Evolutionary conservation across 2,113 vertebrate species (phyloP).

Genomic region (Oenanthe melanoleuca): DNA sequence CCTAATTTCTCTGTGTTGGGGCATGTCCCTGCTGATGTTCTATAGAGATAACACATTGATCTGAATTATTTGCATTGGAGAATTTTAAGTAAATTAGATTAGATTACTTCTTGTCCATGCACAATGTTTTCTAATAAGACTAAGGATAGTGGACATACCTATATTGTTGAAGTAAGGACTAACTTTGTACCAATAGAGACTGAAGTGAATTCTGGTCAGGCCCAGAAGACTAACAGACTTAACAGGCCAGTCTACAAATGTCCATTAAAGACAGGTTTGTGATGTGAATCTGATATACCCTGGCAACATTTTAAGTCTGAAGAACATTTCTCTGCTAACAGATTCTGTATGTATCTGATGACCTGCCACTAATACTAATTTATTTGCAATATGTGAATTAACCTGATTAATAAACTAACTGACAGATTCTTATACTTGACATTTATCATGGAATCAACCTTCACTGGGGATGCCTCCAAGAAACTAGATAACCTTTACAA

Average conservation of each 20-base stretch:
- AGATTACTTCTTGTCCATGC: background rate
- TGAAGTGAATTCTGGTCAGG: background rate
- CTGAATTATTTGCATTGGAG: background rate
- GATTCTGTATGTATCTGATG: background rate
- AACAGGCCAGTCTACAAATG: background rate
- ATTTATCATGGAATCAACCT: background rate
- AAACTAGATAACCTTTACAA: background rate
- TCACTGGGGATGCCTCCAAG: background rate
- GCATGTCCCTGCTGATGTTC: background rate
- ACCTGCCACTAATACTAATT: background rate
- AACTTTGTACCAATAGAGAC: background rate
- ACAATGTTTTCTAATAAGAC: background rate
- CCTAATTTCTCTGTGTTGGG: background rate
- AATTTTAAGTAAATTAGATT: background rate
- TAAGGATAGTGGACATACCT: background rate
- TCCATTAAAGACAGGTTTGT: background rate
- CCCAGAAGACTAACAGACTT: background rate
- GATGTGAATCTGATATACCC: background rate
- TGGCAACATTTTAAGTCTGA: background rate
- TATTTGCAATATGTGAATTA: background rate
- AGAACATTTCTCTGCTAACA: background rate
- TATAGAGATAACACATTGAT: background rate
- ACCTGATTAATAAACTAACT: background rate
- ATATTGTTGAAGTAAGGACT: background rate
- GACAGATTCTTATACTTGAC: background rate